Conservation (phyloP, 2,797 vertebrate genomes). For the Lagodon rhomboides region DNA sequence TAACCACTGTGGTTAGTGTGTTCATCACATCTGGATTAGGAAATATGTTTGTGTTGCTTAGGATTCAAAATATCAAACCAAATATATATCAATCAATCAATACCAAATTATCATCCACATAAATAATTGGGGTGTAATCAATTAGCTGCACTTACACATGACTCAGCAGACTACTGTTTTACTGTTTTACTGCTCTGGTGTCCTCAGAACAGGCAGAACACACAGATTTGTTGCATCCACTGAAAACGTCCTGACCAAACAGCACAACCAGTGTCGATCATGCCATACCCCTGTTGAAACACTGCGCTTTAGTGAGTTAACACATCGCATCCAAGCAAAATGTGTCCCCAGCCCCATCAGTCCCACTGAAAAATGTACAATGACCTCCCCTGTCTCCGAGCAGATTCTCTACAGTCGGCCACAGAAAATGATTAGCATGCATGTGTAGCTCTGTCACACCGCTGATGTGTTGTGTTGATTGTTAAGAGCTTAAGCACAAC, state of each 20-base stretch:
- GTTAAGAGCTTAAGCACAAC: slow-evolving; percentile 11
- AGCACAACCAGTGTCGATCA: not conserved
- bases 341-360: slow-evolving; percentile 5
- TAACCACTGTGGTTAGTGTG: not conserved
- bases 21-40: not conserved
- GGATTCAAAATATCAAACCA: not conserved
- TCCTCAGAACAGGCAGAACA: slow-evolving; percentile 5
- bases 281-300: not conserved
- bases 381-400: not conserved
- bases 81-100: too few relatives aligned
- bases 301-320: not conserved
- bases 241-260: slow-evolving; percentile 3
- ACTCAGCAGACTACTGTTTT: not conserved
- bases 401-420: slow-evolving; percentile 20
- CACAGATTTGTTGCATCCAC: slow-evolving; percentile 5
- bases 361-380: slow-evolving; percentile 4
- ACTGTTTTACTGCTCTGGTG: not conserved
- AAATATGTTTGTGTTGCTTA: not conserved
- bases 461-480: slow-evolving; percentile 52
- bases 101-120: too few relatives aligned
- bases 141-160: not conserved
- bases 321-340: not conserved
- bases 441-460: slow-evolving; percentile 28
- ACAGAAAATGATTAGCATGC: slow-evolving; percentile 14
- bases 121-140: too few relatives aligned